Evolutionary conservation across 2,113 vertebrate genomes (phyloP).

Genomic region (Sciurus niger): DNA sequence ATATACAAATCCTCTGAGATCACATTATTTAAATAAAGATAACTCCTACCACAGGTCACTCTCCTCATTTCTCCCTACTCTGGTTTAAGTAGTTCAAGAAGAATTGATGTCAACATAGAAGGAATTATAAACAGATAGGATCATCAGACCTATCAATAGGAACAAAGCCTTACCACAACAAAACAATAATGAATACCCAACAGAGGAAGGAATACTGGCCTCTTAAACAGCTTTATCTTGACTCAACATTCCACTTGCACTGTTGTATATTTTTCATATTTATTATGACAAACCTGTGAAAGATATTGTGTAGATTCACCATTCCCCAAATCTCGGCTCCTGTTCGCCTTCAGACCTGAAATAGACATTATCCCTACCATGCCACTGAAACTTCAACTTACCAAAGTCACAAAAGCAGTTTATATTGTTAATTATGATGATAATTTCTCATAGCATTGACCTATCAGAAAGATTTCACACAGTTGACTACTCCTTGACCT

Average conservation of each 20-base stretch:
- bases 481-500: neutral
- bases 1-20: neutral
- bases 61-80: neutral
- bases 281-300: neutral
- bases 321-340: neutral
- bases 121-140: neutral
- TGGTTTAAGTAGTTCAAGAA: neutral
- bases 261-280: neutral
- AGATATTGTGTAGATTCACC: neutral
- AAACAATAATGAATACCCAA: neutral
- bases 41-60: neutral
- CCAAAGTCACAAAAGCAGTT: neutral
- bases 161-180: neutral
- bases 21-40: neutral
- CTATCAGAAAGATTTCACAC: neutral
- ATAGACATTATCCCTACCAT: neutral
- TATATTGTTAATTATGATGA: neutral
- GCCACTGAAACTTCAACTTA: neutral
- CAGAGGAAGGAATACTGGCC: neutral
- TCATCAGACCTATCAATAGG: neutral
- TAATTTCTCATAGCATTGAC: neutral
- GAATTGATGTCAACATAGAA: neutral
- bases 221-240: neutral
- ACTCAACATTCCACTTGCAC: neutral
- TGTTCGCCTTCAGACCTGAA: neutral